Conservation (phyloP, 2,888 invertebrate genomes). For the Xanthia icteritia region DNA sequence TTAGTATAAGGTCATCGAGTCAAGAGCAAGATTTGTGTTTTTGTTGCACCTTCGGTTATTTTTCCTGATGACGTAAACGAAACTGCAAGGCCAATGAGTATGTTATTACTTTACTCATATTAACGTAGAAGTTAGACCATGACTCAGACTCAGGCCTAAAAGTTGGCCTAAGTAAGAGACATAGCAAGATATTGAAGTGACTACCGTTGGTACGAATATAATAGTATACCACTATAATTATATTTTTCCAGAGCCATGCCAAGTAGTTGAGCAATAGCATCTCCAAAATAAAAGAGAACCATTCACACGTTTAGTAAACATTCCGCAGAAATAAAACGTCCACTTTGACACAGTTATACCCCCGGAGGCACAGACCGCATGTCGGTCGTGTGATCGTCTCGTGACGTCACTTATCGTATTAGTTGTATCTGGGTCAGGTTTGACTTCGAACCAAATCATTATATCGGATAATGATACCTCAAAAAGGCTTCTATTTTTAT, state of each 20-base stretch:
- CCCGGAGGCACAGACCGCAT: constrained; percentile 42
- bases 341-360: constrained; percentile 27
- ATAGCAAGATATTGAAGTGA: neutral
- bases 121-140: neutral
- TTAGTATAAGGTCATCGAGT: constrained; percentile 28
- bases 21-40: constrained; percentile 27
- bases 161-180: neutral
- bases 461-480: constrained; percentile 19
- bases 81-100: constrained; percentile 2
- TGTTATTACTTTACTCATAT: no score
- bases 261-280: neutral
- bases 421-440: constrained; percentile 51
- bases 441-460: constrained; percentile 30
- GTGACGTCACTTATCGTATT: constrained; percentile 58
- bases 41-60: constrained; percentile 26
- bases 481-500: neutral
- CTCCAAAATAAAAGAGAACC: neutral
- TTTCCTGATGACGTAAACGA: constrained; percentile 22
- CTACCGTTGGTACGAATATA: neutral
- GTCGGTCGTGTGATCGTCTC: constrained; percentile 12
- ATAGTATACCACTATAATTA: neutral
- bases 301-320: constrained; percentile 1
- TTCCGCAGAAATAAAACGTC: neutral
- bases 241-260: neutral
- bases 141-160: neutral